phyloP scores from a whole-genome alignment of 2,797 vertebrate genomes.

The Lagocephalus sceleratus region DNA sequence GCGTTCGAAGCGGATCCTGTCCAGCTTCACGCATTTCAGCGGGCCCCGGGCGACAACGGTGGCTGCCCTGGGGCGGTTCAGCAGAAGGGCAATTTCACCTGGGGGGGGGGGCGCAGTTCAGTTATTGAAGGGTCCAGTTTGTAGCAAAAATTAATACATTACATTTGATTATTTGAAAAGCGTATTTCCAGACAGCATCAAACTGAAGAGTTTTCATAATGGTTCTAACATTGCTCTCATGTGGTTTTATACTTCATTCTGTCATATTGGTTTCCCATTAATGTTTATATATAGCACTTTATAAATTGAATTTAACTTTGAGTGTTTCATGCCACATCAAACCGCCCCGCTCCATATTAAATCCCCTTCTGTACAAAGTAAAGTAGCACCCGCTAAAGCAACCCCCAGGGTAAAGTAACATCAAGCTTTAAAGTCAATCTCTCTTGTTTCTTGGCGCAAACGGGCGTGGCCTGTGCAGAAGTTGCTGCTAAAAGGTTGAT shows the following conservation, averaged over 20 bases:
- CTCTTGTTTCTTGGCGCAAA: too few species aligned
- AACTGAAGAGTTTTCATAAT: slow-evolving; percentile 2
- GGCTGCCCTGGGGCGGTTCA: slow-evolving; percentile 90
- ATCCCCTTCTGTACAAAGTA: background rate
- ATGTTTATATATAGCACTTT: background rate
- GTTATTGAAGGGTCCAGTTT: background rate
- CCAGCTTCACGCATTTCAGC: slow-evolving; percentile 94
- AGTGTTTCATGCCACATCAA: slow-evolving; percentile 4
- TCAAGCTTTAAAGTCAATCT: too few species aligned
- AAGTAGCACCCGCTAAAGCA: background rate
- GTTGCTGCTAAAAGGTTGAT: too few species aligned
- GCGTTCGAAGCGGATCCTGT: slow-evolving; percentile 91
- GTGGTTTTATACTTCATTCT: slow-evolving; percentile 1
- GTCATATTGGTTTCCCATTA: slow-evolving; percentile 1
- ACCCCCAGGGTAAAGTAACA: too few species aligned
- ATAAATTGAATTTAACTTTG: background rate
- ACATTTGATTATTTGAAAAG: background rate
- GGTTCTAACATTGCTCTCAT: background rate
- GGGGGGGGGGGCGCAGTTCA: slow-evolving; percentile 2
- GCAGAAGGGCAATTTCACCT: slow-evolving; percentile 92
- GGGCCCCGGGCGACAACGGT: slow-evolving; percentile 92
- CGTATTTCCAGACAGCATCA: background rate
- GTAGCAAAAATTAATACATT: background rate
- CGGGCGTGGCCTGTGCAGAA: too few species aligned
- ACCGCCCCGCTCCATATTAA: background rate